Evolutionary conservation across 1,140 invertebrate genomes (phyloP), one percentile per base, ranked within the genome.

Genomic region (Dryas iulia): DNA sequence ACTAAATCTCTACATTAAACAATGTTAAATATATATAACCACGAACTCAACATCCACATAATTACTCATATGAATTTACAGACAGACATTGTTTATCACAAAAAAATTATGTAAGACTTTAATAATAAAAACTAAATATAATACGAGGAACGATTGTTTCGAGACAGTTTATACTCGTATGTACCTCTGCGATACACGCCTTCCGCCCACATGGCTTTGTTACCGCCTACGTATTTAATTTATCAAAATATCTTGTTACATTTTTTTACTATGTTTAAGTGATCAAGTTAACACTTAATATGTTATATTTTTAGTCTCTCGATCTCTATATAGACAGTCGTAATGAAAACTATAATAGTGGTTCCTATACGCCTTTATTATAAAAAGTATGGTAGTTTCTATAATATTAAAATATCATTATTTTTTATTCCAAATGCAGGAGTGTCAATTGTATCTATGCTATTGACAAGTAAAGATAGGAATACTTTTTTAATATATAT

Each of bases 91-190:
- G 33, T 7, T 35, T 35, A 35, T 12, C 5, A 35, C 33, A 35
- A 35, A 35, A 35, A 7, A 35, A 35, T 35, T n/a, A n/a, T n/a
- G n/a, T 14, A n/a, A 35, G 33, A 35, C 33, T 14, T 14, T 33
- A 10, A 54, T 54, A 54, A 54, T 25, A 54, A 35, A 35, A 35
- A 35, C n/a, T 35, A 35, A 35, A 35, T 35, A 6, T n/a, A 61
- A 61, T 23, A 23, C 18, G 33, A 25, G 33, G 21, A 35, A 33
- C 21, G 39, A 47, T 47, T 26, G 14, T 53, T 21, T 60, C 59
- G 47, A 59, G 57, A 53, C 65, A 67, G 65, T 60, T 60, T 59
- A 4, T 18, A n/a, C n/a, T n/a, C n/a, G n/a, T n/a, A n/a, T n/a
- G n/a, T 35, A 35, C 33, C 33, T 35, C 33, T 12, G 33, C 33